A percentile compares a stretch with the other conserved stretches of the same genome.
Evolutionary conservation across 2,888 invertebrate genomes (phyloP).

Genomic region (Chelonus formosanus): DNA sequence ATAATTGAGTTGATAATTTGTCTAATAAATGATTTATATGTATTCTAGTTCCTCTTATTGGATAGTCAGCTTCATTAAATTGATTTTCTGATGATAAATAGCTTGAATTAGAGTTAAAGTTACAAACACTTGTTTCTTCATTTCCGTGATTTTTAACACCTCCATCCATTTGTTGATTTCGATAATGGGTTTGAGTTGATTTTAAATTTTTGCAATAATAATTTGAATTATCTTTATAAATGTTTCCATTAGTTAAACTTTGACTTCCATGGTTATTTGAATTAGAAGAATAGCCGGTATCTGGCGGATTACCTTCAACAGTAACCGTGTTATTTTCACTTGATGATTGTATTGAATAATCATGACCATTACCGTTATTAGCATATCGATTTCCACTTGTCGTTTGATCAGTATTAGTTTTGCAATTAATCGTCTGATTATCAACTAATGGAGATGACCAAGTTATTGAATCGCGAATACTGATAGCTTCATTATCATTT

Average conservation of each 20-base stretch:
- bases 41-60: slow-evolving; percentile 51
- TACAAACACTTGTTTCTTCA: not conserved
- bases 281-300: slow-evolving; percentile 44
- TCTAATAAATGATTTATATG: slow-evolving; percentile 59
- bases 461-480: slow-evolving; percentile 1
- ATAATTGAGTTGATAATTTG: slow-evolving; percentile 52
- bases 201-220: no score
- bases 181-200: no score
- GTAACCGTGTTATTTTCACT: slow-evolving; percentile 28
- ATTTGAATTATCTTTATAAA: not conserved
- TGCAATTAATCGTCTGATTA: slow-evolving; percentile 21
- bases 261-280: slow-evolving; percentile 36
- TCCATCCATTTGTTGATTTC: no score
- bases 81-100: slow-evolving; percentile 25
- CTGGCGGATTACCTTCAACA: slow-evolving; percentile 35
- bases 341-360: slow-evolving; percentile 5
- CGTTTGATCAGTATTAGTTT: slow-evolving; percentile 28
- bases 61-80: slow-evolving; percentile 30
- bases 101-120: slow-evolving; percentile 1
- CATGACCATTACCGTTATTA: slow-evolving; percentile 13
- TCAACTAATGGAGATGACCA: slow-evolving; percentile 36
- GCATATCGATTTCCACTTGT: slow-evolving; percentile 8
- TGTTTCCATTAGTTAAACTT: slow-evolving; percentile 34
- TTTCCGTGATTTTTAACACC: not conserved
- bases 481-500: slow-evolving; percentile 37